phyloP scores from a whole-genome alignment of 2,888 invertebrate genomes.

The Hylaea fasciaria region DNA sequence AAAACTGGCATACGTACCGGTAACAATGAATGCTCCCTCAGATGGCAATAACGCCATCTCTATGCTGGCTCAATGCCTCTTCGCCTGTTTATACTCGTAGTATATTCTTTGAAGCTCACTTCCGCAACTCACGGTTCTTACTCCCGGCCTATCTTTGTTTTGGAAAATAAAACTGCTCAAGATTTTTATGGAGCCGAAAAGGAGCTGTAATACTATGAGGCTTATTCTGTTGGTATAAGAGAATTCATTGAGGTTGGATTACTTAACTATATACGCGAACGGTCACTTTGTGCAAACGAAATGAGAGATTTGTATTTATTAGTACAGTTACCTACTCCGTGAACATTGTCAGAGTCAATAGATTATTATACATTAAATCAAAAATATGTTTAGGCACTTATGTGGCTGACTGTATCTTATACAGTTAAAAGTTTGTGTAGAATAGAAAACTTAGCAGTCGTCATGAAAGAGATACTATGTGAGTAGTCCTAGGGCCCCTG shows the following conservation, averaged over 20 bases:
- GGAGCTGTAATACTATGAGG: slow-evolving; percentile 17
- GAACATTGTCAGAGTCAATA: slow-evolving; percentile 3
- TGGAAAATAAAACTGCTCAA: slow-evolving; percentile 34
- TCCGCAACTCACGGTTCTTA: slow-evolving; percentile 39
- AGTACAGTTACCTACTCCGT: not conserved
- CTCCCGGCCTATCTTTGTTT: slow-evolving; percentile 45
- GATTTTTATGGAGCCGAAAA: slow-evolving; percentile 36
- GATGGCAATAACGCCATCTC: slow-evolving; percentile 55
- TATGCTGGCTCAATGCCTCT: slow-evolving; percentile 49
- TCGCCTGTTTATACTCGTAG: slow-evolving; percentile 56
- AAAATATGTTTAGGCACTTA: too few species aligned
- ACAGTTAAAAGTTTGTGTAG: too few species aligned
- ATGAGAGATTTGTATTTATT: slow-evolving; percentile 17
- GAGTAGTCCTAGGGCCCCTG: too few species aligned
- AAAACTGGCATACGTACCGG: slow-evolving; percentile 38
- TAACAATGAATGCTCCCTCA: slow-evolving; percentile 49
- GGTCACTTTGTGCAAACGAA: not conserved
- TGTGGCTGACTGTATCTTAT: too few species aligned
- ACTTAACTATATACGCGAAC: slow-evolving; percentile 4
- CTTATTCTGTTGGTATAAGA: not conserved
- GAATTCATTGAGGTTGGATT: slow-evolving; percentile 13
- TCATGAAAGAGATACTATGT: too few species aligned
- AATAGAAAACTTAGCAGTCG: too few species aligned
- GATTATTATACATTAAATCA: not conserved
- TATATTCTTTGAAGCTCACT: slow-evolving; percentile 51